These are phyloP conservation scores for Ypsolopha scabrella DNA, from an alignment of 2,888 invertebrate species.

Conservation along the genomic window DNA sequence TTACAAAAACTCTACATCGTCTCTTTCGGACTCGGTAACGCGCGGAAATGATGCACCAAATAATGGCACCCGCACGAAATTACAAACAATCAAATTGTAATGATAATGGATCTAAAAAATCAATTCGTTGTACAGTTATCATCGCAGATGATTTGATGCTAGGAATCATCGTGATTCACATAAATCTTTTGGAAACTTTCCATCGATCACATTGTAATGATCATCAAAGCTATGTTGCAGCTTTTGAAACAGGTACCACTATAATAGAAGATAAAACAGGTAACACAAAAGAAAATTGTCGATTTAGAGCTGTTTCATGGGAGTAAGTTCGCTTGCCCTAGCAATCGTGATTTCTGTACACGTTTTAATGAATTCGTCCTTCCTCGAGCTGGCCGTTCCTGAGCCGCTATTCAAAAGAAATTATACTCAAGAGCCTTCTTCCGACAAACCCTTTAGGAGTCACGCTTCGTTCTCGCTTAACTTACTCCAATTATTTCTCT, in stretches of 20 bases:
- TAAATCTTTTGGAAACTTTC: not conserved
- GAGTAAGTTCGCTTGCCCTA: slow-evolving; percentile 32
- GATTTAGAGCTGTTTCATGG: slow-evolving; percentile 36
- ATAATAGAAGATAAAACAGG: slow-evolving; percentile 7
- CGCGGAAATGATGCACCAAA: slow-evolving; percentile 44
- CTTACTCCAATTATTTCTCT: slow-evolving; percentile 57
- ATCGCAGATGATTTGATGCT: slow-evolving; percentile 29
- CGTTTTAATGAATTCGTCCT: slow-evolving; percentile 61
- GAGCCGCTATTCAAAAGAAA: slow-evolving; percentile 59
- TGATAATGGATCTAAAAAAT: slow-evolving; percentile 55
- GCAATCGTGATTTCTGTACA: slow-evolving; percentile 55
- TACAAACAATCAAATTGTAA: slow-evolving; percentile 56
- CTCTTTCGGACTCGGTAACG: slow-evolving; percentile 43
- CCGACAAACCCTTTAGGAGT: slow-evolving; percentile 61
- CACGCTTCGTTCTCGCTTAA: slow-evolving; percentile 58
- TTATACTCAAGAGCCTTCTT: slow-evolving; percentile 54
- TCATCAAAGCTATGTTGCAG: not conserved
- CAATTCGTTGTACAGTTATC: slow-evolving; percentile 56
- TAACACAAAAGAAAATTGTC: slow-evolving; percentile 21
- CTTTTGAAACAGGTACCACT: not conserved
- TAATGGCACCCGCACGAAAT: slow-evolving; percentile 45
- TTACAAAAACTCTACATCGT: slow-evolving; percentile 44
- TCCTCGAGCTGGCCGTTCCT: slow-evolving; percentile 42
- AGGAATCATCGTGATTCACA: slow-evolving; percentile 15
- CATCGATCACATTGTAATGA: not conserved